Evolutionary conservation across 53 echinoderm and acorn worm genomes (phyloP).

Genomic region (Arbacia lixula): DNA sequence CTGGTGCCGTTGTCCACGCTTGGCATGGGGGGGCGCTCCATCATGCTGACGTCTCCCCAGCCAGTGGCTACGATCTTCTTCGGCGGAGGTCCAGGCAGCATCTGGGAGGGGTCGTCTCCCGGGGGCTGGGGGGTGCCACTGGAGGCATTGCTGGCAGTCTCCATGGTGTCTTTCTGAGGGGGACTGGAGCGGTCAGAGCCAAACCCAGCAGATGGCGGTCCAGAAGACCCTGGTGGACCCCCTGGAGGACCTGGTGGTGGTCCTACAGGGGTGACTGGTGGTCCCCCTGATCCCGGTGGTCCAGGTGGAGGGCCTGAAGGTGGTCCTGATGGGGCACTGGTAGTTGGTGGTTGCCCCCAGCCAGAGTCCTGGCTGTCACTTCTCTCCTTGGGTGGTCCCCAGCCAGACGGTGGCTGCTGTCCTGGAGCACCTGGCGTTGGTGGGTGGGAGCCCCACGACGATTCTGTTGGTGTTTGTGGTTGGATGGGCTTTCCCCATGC

Average conservation of each 20-base stretch:
- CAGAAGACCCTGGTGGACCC: slow-evolving; percentile 43
- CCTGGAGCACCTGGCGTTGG: slow-evolving; percentile 30
- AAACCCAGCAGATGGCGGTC: slow-evolving; percentile 54
- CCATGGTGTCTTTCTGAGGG: slow-evolving; percentile 63
- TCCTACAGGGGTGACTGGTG: slow-evolving; percentile 12
- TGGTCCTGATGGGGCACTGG: neutral
- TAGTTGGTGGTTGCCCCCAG: slow-evolving; percentile 61
- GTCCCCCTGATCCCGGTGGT: neutral
- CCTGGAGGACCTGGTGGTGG: slow-evolving; percentile 11
- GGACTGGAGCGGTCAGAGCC: slow-evolving; percentile 63
- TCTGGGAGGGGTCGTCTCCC: slow-evolving; percentile 44
- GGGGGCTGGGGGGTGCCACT: slow-evolving; percentile 60
- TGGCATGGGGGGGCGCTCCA: slow-evolving; percentile 46
- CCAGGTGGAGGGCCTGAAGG: slow-evolving; percentile 20
- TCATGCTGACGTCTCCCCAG: slow-evolving; percentile 81
- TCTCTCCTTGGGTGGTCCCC: slow-evolving; percentile 53
- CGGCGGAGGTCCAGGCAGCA: slow-evolving; percentile 58
- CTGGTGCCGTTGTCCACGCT: slow-evolving; percentile 90
- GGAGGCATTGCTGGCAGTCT: slow-evolving; percentile 56
- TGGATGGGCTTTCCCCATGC: slow-evolving; percentile 60
- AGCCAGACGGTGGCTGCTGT: slow-evolving; percentile 41
- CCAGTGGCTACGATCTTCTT: slow-evolving; percentile 86
- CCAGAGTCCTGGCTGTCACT: slow-evolving; percentile 61
- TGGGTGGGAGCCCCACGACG: slow-evolving; percentile 62
- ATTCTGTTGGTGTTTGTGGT: slow-evolving; percentile 62